Evolutionary conservation across 92 coral and sea anemone species (phyloP).

Genomic region (Bergia sp.): DNA sequence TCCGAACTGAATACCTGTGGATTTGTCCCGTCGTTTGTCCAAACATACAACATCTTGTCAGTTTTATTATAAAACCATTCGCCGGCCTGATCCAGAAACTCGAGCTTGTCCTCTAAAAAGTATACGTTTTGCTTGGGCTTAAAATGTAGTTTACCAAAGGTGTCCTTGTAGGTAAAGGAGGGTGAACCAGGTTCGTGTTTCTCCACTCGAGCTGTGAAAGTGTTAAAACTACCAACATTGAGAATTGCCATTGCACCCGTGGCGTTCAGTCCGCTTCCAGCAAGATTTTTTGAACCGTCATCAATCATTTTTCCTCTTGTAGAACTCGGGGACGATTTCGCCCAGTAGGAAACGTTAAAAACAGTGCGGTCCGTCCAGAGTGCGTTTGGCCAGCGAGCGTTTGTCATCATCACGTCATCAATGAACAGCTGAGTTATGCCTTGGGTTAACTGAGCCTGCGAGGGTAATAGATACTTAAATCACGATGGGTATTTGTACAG

Average conservation of each 20-base stretch:
- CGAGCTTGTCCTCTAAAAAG: slow-evolving; percentile 68
- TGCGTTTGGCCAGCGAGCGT: slow-evolving; percentile 89
- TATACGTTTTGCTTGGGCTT: slow-evolving; percentile 57
- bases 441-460: slow-evolving; percentile 45
- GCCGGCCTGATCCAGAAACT: slow-evolving; percentile 60
- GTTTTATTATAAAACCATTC: slow-evolving; percentile 62
- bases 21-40: slow-evolving; percentile 54
- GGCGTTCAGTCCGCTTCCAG: slow-evolving; percentile 73
- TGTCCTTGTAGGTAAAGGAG: slow-evolving; percentile 53
- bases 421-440: slow-evolving; percentile 72
- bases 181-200: slow-evolving; percentile 54
- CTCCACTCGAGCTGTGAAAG: slow-evolving; percentile 68
- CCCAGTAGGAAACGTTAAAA: slow-evolving; percentile 73
- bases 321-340: slow-evolving; percentile 65
- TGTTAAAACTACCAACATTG: slow-evolving; percentile 78
- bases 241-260: slow-evolving; percentile 80
- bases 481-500: no score
- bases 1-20: slow-evolving; percentile 48
- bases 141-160: slow-evolving; percentile 55
- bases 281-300: slow-evolving; percentile 64
- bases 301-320: slow-evolving; percentile 66
- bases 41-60: slow-evolving; percentile 46
- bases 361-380: slow-evolving; percentile 75
- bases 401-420: slow-evolving; percentile 74
- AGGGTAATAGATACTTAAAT: no score